A percentile compares a stretch with the other conserved stretches of the same genome.
phyloP scores from a whole-genome alignment of 2,797 vertebrate genomes.

The Aselliscus stoliczkanus region DNA sequence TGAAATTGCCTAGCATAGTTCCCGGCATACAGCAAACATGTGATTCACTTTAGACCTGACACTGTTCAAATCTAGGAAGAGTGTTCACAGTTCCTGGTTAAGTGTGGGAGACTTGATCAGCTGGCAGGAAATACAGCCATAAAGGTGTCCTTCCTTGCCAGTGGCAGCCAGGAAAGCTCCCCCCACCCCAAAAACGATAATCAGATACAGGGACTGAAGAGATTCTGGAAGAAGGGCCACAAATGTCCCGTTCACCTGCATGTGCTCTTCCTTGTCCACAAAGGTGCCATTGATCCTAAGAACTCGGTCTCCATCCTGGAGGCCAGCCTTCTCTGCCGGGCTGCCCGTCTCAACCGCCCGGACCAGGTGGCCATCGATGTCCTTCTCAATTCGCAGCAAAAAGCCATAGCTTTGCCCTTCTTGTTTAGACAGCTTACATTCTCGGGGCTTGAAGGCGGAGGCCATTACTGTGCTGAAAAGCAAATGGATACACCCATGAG shows the following conservation, averaged over 20 bases:
- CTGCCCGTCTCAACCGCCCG: conserved; percentile 88
- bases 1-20: neutral
- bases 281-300: conserved; percentile 90
- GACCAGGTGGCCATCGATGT: conserved; percentile 90
- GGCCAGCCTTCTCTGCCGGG: conserved; percentile 89
- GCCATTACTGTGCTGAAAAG: conserved; percentile 84
- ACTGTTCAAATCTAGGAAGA: neutral
- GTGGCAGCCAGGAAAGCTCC: neutral
- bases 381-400: conserved; percentile 89
- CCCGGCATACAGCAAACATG: neutral
- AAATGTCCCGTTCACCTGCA: conserved; percentile 80
- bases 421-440: conserved; percentile 88
- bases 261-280: conserved; percentile 89
- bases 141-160: neutral
- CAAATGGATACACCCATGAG: neutral
- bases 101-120: neutral
- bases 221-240: no score
- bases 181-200: neutral
- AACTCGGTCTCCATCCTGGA: conserved; percentile 94
- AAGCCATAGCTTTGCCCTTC: conserved; percentile 90
- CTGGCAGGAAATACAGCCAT: neutral
- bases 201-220: neutral
- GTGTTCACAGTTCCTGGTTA: neutral
- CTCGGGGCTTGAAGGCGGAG: conserved; percentile 80
- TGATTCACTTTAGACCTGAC: neutral